Evolutionary conservation across 2,113 vertebrate species (phyloP), one percentile per base, ranked within the genome.

Genomic region (Albula glossodonta): DNA sequence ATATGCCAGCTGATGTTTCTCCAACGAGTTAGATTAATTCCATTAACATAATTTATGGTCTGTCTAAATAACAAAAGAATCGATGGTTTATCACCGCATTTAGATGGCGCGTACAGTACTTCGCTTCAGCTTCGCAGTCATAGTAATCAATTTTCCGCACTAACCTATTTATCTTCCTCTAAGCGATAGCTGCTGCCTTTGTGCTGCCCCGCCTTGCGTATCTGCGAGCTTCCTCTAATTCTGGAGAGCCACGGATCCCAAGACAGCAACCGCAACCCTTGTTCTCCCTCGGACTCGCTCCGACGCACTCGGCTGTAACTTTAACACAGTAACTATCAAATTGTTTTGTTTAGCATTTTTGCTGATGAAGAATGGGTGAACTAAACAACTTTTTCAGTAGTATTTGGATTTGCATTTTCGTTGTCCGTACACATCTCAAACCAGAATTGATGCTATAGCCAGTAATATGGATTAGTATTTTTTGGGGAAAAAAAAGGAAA

Each of bases 201-300:
- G 60, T 63, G 15, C 49, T 51, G 50, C 80, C 83, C 63, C 13
- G 63, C 66, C 66, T 84, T n/a, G 13, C 60, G 51, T 77, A 17
- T 77, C 63, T 77, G 83, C 49, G 49, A 50, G n/a, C 66, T 84
- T 77, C 50, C 83, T 84, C 83, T 51, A 9, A 22, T 70, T 70
- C 63, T 70, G 19, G 63, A 70, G 17, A 70, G 19, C 63, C 4
- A 22, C 6, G 63, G 63, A 70, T 70, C 17, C 8, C 63, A 5
- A n/a, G 63, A 70, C 63, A 70, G 13, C 63, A 41, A 70, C 63
- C 19, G 17, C 17, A n/a, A 19, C 63, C 63, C 22, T n/a, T n/a
- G 19, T n/a, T 22, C 12, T 70, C 17, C 63, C 63, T 4, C 19
- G 4, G 19, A n/a, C 5, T 70, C 17, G 19, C 17, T n/a, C 6